Percentiles rank a stretch among this genome's conserved stretches.
Conservation (phyloP, 2,113 vertebrate species). For the Ginglymostoma cirratum region DNA sequence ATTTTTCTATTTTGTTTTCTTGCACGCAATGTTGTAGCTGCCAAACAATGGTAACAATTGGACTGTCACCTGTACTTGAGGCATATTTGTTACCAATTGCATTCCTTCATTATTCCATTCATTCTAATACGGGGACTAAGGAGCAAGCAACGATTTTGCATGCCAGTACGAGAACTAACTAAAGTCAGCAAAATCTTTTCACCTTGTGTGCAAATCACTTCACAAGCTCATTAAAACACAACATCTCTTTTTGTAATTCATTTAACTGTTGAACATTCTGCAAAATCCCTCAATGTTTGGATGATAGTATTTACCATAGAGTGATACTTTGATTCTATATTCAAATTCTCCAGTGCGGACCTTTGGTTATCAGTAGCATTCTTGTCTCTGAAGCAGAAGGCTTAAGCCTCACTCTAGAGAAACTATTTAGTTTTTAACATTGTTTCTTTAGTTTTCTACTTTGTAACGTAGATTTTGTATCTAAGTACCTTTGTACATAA, state of each 20-base stretch:
- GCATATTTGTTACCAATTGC: background rate
- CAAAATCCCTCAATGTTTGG: background rate
- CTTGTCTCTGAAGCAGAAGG: background rate
- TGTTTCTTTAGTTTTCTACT: no score
- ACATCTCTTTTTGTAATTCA: background rate
- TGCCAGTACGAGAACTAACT: background rate
- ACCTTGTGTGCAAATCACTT: background rate
- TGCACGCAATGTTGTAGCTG: background rate
- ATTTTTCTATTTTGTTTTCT: background rate
- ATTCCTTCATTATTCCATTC: background rate
- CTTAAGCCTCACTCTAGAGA: background rate
- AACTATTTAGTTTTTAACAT: no score
- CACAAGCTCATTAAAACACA: background rate
- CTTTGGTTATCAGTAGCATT: no score
- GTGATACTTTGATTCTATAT: background rate
- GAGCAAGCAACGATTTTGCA: background rate
- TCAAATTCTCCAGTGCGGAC: background rate
- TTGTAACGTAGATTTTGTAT: no score
- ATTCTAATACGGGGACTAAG: background rate
- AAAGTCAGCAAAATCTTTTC: background rate
- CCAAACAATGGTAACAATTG: background rate
- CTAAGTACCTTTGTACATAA: no score
- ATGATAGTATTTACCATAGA: background rate
- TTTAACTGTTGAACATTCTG: background rate
- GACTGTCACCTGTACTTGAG: background rate